Base-by-base conservation (phyloP, 2,888 invertebrate species). In the Xylota sylvarum region DNA sequence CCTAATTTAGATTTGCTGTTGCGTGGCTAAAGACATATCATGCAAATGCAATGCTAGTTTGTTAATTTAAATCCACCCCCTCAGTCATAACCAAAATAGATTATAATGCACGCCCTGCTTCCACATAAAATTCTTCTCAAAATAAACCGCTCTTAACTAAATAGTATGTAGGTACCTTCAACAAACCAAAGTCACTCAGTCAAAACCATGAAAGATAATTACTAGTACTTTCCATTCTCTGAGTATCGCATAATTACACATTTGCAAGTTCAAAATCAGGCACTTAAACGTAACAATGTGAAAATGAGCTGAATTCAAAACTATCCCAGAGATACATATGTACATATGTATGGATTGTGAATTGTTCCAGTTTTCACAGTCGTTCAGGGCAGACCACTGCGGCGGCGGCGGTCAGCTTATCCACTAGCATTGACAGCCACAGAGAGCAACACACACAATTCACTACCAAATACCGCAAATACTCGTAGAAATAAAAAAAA, bases 211-310 rank as follows among this genome's bases (percentile, higher is more conserved):
- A 19, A 32, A 72, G 46, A 60, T 60, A 72, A 72, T 72, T 60
- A 37, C 72, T 14, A 37, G n/a, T 60, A 23, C 72, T 58, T 72
- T 19, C n/a, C 58, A 48, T 46, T 58, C 30, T 32, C 5, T 30
- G 40, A 32, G 19, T 32, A 30, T 27, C 46, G 9, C 72, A 60
- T 60, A 58, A 72, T 72, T 58, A 48, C 72, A 60, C 30, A 70
- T 46, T 56, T 37, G 43, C 55, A 70, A 70, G 56, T 70, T 70
- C 43, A 56, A 32, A 70, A 56, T 37, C 23, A 60, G 27, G 14
- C 48, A 58, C 70, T 72, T 72, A n/a, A 46, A 35, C 70, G 48
- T 48, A 48, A 72, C 58, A 35, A 60, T 72, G 72, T 37, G 58
- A 60, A 56, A 43, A 70, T 56, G 23, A 43, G 30, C 46, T 19